Evolutionary conservation across 2,113 vertebrate species (phyloP), one percentile per base, ranked within the genome.

Genomic region (Mystacornis crossleyi): DNA sequence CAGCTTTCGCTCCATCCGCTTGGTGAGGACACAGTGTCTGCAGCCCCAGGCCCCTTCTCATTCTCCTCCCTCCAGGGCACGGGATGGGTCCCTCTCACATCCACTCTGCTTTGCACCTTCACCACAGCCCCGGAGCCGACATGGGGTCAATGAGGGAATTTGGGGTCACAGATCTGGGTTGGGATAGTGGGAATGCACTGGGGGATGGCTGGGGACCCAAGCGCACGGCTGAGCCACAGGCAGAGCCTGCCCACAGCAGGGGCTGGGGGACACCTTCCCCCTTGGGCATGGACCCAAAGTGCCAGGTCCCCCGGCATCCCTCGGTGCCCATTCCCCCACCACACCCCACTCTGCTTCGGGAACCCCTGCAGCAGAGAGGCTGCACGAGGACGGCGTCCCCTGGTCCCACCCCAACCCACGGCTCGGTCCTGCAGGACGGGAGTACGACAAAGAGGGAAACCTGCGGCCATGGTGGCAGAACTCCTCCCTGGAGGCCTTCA

Each of bases 381-480:
- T 67, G 50, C 26, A 21, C 45, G 14, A 54, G 53, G 10, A 33
- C 2, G 1, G 34, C 6, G 5, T 55, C 14, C 62, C 55, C 53
- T 3, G 8, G 61, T 36, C 42, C 61, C 82, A 51, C 13, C 31
- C 47, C 26, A 10, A 45, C 28, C 17, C 81, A 60, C 0, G 4
- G n/a, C 50, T 65, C 1, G 17, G 29, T 88, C 54, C 50, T 19
- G 13, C 97, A 99, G 99, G 99, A 48, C 98, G 99, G 0, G 99
- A 99, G 92, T 99, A 99, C 2, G 99, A 99, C 93, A 99, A 99
- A 93, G 99, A 99, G 69, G 99, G 99, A 10, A 99, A 99, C 97
- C 92, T 99, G 91, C 98, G 99, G 82, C 99, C 99, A 0, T 99
- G 99, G 99, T 99, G 99, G 99, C 99, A 99, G 97, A 99, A 99